Evolutionary conservation across 2,888 invertebrate species (phyloP).

Genomic region (Idaea straminata): DNA sequence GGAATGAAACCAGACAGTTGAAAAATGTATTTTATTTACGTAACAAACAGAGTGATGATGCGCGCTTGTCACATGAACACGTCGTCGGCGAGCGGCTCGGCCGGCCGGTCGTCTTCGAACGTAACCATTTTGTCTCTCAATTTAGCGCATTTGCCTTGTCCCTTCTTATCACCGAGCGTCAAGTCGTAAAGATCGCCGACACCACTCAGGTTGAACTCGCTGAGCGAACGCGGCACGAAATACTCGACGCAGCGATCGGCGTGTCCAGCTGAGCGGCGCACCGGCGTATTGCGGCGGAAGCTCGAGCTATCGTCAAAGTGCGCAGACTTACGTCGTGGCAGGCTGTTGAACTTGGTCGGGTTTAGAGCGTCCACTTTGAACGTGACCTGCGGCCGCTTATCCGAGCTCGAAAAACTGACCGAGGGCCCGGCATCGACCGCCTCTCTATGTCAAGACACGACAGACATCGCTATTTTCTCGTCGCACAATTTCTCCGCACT

Average conservation of each 20-base stretch:
- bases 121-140: constrained; percentile 88
- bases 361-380: constrained; percentile 62
- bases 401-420: constrained; percentile 44
- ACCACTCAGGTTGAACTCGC: constrained; percentile 89
- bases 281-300: constrained; percentile 84
- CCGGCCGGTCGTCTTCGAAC: constrained; percentile 85
- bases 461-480: constrained; percentile 74
- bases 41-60: constrained; percentile 56
- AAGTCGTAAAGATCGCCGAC: constrained; percentile 61
- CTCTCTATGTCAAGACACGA: constrained; percentile 80
- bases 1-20: constrained; percentile 24
- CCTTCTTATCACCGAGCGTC: constrained; percentile 41
- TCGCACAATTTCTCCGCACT: constrained; percentile 68
- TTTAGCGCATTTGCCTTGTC: constrained; percentile 31
- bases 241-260: constrained; percentile 87
- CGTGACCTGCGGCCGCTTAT: constrained; percentile 56
- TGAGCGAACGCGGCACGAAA: constrained; percentile 90
- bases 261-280: constrained; percentile 81
- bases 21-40: constrained; percentile 51
- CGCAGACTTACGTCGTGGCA: constrained; percentile 74
- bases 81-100: constrained; percentile 80
- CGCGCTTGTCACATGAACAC: constrained; percentile 87
- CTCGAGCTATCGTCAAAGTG: constrained; percentile 54
- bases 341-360: constrained; percentile 77
- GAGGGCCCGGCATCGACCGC: constrained; percentile 55